Base-by-base conservation (phyloP, 1,140 invertebrate genomes). In the Brachionus rubens region DNA sequence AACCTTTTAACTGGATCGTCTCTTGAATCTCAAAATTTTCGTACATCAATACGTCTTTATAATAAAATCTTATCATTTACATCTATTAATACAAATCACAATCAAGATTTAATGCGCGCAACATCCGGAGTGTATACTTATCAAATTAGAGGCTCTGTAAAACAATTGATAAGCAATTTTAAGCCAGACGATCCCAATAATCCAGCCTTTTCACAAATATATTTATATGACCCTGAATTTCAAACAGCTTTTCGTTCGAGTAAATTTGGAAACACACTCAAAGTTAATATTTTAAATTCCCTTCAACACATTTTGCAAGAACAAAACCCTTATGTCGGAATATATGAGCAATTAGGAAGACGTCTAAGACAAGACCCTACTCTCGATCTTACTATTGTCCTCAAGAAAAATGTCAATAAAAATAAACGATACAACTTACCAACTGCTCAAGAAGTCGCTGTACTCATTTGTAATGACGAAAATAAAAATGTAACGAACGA, bases 341-440 rank as follows among this genome's bases (percentile, higher is more conserved):
- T 21, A 21, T 50, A 19, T 24, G 3, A 24, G n/a, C 16, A 50
- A 21, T 3, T n/a, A 5, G 5, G 47, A 19, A 7, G 10, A 21
- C 3, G 19, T 3, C 3, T 3, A 3, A 50, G 21, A 50, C 3
- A 21, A 24, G 19, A 50, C 3, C 16, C n/a, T 4, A 16, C 56
- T 5, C 4, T 62, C 7, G 21, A 24, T 19, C 21, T n/a, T 1
- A 30, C 4, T 24, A 2, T 62, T 19, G 33, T 30, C 4, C 6
- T 62, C 5, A 24, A n/a, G 1, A 41, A 16, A 28, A 62, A 6
- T 6, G n/a, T 30, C 24, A 68, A 76, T 75, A 84, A 72, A 40
- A 54, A 47, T 80, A 77, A 46, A 46, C 9, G 4, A 14, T 46
- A 46, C 76, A 87, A 87, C 75, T 78, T 79, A 50, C 82, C 82